Evolutionary conservation across 2,113 vertebrate genomes (phyloP).

Genomic region (Oreochromis aureus): DNA sequence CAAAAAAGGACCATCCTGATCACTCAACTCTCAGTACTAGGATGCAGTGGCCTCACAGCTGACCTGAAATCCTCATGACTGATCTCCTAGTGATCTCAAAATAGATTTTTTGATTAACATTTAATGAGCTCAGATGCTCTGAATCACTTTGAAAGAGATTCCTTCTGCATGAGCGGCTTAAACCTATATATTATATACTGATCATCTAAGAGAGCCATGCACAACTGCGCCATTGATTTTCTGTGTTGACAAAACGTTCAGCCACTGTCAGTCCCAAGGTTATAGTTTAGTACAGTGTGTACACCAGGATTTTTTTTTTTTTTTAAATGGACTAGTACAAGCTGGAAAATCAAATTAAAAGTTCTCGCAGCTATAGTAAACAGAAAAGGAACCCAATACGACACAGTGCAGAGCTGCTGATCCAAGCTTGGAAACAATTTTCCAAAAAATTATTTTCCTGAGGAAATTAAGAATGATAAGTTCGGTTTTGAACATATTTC

Average conservation of each 20-base stretch:
- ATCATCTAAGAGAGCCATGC: not conserved
- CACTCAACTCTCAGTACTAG: not conserved
- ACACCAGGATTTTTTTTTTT: not conserved
- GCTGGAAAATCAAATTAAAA: not conserved
- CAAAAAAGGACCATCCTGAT: not conserved
- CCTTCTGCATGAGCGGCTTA: slow-evolving; percentile 32
- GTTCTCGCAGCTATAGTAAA: not conserved
- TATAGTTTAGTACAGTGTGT: not conserved
- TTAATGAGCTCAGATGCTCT: slow-evolving; percentile 76
- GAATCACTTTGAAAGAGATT: slow-evolving; percentile 69
- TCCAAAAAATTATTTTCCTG: not conserved
- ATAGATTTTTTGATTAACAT: slow-evolving; percentile 80
- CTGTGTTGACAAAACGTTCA: not conserved
- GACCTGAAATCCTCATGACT: slow-evolving; percentile 70
- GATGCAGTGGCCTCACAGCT: slow-evolving; percentile 55
- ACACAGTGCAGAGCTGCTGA: not conserved
- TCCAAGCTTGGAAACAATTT: not conserved
- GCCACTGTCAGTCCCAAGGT: not conserved
- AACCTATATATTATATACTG: slow-evolving; percentile 24
- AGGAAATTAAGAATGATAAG: not conserved
- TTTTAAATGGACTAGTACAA: not conserved
- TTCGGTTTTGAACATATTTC: not conserved
- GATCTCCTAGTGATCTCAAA: slow-evolving; percentile 73
- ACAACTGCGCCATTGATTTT: not conserved
- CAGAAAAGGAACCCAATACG: not conserved